Evolutionary conservation across 2,797 vertebrate species (phyloP), one percentile per base, ranked within the genome.

Genomic region (Carapus acus): DNA sequence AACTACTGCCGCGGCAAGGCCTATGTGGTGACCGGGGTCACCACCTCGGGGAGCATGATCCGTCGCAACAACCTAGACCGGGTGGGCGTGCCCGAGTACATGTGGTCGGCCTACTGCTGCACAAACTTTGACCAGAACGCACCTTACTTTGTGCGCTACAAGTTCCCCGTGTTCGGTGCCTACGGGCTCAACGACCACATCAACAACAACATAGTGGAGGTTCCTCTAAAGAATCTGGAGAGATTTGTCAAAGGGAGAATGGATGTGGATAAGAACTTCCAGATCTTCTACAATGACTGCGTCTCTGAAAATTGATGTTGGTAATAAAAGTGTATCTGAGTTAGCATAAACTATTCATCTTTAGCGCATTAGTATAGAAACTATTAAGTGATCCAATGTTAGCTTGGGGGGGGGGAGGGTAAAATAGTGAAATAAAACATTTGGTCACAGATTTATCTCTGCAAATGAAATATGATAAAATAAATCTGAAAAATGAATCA

Each of bases 91-190:
- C 86, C 86, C 0, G 83, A 89, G 65, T 86, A 83, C 54, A 60
- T 84, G 75, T 88, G 85, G 86, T 82, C 85, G 0, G 83, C 85
- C 13, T 87, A 88, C 59, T 88, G 86, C 79, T 89, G 86, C 71
- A 78, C 67, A 0, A 75, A 83, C 14, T 87, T 82, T 1, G 87
- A 88, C 65, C 83, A 78, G 45, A 89, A 89, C 0, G 82, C 83
- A 0, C 85, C 87, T 0, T 87, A 84, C 62, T 77, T 76, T 29
- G 74, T 84, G 49, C 76, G 85, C 23, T 87, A 88, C 74, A 88
- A 87, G 64, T 85, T 88, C 66, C 86, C 83, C 0, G 77, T 74
- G 11, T 89, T 81, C 29, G 83, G 74, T 2, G 78, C 85, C 7
- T 88, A 85, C 0, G 83, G 81, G 46, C 71, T 85, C 12, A 88